Base-by-base conservation (phyloP, 1,140 invertebrate species). In the Bombus ignitus region DNA sequence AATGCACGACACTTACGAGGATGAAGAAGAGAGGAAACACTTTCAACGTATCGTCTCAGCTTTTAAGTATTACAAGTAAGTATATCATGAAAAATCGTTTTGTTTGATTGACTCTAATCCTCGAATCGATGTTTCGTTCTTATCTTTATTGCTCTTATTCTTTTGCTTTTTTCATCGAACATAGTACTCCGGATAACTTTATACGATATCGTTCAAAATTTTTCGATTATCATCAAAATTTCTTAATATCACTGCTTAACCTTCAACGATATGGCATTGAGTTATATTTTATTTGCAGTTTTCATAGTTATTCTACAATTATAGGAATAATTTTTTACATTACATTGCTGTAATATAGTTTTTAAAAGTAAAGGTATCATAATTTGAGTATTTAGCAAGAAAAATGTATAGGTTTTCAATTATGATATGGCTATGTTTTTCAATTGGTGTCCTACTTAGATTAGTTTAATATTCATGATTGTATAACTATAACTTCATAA, bases 1-100 rank as follows among this genome's bases (percentile, higher is more conserved):
- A 83, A 90, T 93, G 87, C 87, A 91, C 86, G 92, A 92, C 68
- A 93, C 92, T 8, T 95, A 95, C 75, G 96, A 96, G 77, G 96
- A 96, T 82, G 96, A 96, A 57, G 96, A 97, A 92, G 98, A 98
- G 92, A 96, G 96, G 88, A 96, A 96, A 86, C 97, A 98, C 94
- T 98, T 98, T 95, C 96, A 97, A 87, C 96, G 97, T 37, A 97
- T 98, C 89, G 96, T 98, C 4, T 96, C 96, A 88, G 97, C 98
- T 78, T 98, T 98, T 93, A 96, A 96, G 95, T 97, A 97, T 94
- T 98, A 98, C 95, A 97, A 97, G 98, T 98, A 94, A 96, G 95
- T 95, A 92, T 25, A 32, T 25, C 10, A 25, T 18, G 13, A 59
- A 73, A 78, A 18, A 39, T 59, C n/a, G 10, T 53, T 70, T 65